Evolutionary conservation across 2,888 invertebrate species (phyloP), one percentile per base, ranked within the genome.

Genomic region (Phaedon cochleariae): DNA sequence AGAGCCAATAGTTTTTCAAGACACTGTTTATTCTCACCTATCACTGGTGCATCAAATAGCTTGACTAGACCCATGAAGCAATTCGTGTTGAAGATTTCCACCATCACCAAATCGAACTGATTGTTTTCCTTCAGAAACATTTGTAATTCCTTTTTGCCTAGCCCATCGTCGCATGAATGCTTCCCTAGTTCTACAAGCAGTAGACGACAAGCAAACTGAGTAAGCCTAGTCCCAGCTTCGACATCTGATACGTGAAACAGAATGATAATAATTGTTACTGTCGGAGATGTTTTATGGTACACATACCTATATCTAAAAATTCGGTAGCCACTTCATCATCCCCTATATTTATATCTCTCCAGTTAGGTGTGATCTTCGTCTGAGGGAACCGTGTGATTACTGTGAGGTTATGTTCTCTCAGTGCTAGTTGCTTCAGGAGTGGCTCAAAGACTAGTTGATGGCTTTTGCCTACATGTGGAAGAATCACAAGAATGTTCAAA

Each of bases 61-160:
- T 90, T 85, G 0, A 88, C 89, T 31, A 93, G 79, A 1, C 88
- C 90, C 71, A 91, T 81, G 78, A 88, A 88, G 77, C 93, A 92
- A 76, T 93, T 90, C 54, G 87, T 87, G 71, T 91, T 91, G 77
- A 93, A 93, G 62, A 87, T 87, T 81, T 93, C 75, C 3, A 88
- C 83, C 0, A 93, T 79, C 5, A 92, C 85, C 0, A 93, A 79
- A 79, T 94, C 92, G 75, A 88, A 92, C 53, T 86, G 87, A 2
- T 84, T 81, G 68, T 85, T 84, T 5, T 81, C 78, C 54, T 83
- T 82, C 2, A 85, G 63, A 26, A 86, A 80, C 1, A 80, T 64
- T 57, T 73, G 73, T n/a, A 78, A 59, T 20, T 63, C 59, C 7
- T 21, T 26, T 26, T 64, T 53, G 37, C 53, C 37, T 15, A 65